Base-by-base conservation (phyloP, 1,140 invertebrate species). In the Mycetomoellerius zeteki region DNA sequence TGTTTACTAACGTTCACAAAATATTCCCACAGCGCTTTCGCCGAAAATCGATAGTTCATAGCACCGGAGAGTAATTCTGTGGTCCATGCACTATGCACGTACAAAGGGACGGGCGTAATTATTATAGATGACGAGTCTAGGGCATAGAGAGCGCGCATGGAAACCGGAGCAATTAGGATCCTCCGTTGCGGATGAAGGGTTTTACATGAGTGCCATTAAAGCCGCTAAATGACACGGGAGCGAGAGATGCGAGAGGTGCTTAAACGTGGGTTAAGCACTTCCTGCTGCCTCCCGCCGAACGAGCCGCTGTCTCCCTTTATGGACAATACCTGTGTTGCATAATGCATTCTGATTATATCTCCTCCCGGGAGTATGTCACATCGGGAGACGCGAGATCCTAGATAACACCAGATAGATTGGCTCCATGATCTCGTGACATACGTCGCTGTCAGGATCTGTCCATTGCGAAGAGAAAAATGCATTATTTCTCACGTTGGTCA, bases 321-420 rank as follows among this genome's bases (percentile, higher is more conserved):
- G 84, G 54, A 82, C 69, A 86, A 89, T 81, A 62, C 27, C 43
- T 47, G 19, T 19, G 50, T 89, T 89, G 88, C 88, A 76, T 89
- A 89, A 89, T 76, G 60, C 84, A 69, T 67, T 86, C 30, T 47
- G 30, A 73, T 75, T 37, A 84, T 27, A 16, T 58, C 33, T 54
- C 37, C 52, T 50, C 24, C 62, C 21, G 47, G 27, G 33, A 54
- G 62, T 33, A 24, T 27, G 27, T 30, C 64, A 12, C 52, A 19
- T 37, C 65, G 65, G 4, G 33, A 67, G 33, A 33, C 30, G 24
- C 14, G 21, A 72, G 52, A 56, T 33, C 30, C 14, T n/a, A 71
- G 58, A 58, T 73, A 50, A 24, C 3, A 65, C 30, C 27, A 43
- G 5, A 27, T 69, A 24, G 21, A 69, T 50, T 10, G 6, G 21